Conservation (phyloP, 2,797 vertebrate species). For the Carcharodon carcharias region DNA sequence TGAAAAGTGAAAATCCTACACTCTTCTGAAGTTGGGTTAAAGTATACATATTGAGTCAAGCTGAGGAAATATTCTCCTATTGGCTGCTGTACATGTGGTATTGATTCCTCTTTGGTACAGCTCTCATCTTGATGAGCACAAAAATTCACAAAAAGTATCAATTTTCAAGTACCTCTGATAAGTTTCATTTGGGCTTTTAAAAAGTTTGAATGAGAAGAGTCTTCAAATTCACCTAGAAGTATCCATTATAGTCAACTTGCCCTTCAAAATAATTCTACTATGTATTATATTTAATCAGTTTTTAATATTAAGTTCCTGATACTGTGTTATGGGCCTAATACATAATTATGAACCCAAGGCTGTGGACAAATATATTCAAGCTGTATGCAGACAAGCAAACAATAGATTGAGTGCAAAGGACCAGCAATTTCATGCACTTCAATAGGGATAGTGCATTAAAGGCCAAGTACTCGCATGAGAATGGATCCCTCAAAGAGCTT, state of each 20-base stretch:
- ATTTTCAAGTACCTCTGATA: background rate
- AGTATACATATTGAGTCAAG: too few species aligned
- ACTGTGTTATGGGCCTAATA: background rate
- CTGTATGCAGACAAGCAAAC: background rate
- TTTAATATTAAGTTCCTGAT: background rate
- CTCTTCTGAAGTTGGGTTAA: too few species aligned
- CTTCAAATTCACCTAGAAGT: background rate
- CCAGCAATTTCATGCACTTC: background rate
- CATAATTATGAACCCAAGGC: background rate
- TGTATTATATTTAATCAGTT: background rate
- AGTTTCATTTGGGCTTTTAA: background rate
- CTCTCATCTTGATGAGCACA: too few species aligned
- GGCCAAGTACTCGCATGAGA: background rate
- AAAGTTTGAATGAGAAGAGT: background rate
- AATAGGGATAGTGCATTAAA: background rate
- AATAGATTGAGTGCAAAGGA: background rate
- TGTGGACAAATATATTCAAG: background rate
- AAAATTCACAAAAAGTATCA: too few species aligned
- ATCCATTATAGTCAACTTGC: background rate
- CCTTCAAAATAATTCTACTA: background rate
- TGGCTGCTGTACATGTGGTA: too few species aligned
- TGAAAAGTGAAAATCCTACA: too few species aligned
- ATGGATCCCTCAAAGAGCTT: background rate
- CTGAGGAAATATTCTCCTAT: too few species aligned
- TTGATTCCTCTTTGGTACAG: too few species aligned